Percentiles rank a stretch among this genome's conserved stretches.
These are phyloP conservation scores for Takifugu rubripes DNA, from an alignment of 2,797 vertebrate species.

Conservation along the genomic window DNA sequence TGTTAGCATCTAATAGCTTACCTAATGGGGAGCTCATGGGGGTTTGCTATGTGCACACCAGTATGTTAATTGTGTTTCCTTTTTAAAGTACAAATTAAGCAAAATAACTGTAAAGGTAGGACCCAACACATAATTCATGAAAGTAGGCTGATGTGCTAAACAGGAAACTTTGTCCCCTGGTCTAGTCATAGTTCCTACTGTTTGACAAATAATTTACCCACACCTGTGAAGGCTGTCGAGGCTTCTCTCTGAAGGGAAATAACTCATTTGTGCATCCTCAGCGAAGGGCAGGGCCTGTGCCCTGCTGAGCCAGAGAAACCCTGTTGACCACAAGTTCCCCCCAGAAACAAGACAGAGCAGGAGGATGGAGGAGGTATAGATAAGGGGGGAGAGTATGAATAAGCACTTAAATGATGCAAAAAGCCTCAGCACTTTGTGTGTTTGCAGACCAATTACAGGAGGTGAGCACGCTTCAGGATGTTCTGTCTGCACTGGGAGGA, in stretches of 20 bases:
- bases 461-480: slow-evolving; percentile 13
- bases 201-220: slow-evolving; percentile 27
- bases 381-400: slow-evolving; percentile 47
- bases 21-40: background rate
- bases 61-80: no score
- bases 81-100: no score
- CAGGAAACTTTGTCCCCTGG: no score
- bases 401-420: slow-evolving; percentile 29
- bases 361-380: slow-evolving; percentile 14
- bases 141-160: no score
- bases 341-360: slow-evolving; percentile 21
- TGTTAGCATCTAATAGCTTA: background rate
- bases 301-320: slow-evolving; percentile 57
- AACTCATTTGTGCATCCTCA: slow-evolving; percentile 52
- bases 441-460: slow-evolving; percentile 21
- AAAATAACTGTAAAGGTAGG: no score
- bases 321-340: slow-evolving; percentile 33
- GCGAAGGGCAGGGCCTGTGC: slow-evolving; percentile 45
- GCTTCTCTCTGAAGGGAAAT: slow-evolving; percentile 35
- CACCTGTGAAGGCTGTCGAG: slow-evolving; percentile 39
- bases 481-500: slow-evolving; percentile 23
- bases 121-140: no score
- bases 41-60: background rate
- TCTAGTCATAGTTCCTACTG: slow-evolving; percentile 23
- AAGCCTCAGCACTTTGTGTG: slow-evolving; percentile 14